Evolutionary conservation across 2,888 invertebrate species (phyloP).

Genomic region (Cantharis lateralis): DNA sequence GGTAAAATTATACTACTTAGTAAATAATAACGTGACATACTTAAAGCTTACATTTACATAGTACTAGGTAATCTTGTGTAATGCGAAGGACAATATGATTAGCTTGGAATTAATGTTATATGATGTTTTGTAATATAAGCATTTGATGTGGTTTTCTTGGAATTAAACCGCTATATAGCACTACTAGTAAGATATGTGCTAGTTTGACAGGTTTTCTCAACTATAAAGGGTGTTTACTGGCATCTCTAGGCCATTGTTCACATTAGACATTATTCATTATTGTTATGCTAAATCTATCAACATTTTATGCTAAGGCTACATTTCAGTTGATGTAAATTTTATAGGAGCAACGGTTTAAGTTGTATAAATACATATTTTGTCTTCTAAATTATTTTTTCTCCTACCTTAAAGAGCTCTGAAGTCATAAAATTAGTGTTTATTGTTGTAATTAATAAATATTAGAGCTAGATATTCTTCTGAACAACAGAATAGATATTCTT

Average conservation of each 20-base stretch:
- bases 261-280: slow-evolving; percentile 26
- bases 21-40: slow-evolving; percentile 13
- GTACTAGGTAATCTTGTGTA: slow-evolving; percentile 20
- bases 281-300: slow-evolving; percentile 19
- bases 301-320: not conserved
- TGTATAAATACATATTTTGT: too few relatives aligned
- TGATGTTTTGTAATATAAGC: slow-evolving; percentile 28
- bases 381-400: too few relatives aligned
- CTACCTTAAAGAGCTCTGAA: too few relatives aligned
- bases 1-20: slow-evolving; percentile 14
- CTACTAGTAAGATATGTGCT: slow-evolving; percentile 15
- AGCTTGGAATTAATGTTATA: slow-evolving; percentile 30
- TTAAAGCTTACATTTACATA: slow-evolving; percentile 16
- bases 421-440: too few relatives aligned
- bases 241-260: slow-evolving; percentile 24
- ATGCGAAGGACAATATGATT: slow-evolving; percentile 28
- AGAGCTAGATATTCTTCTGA: too few relatives aligned
- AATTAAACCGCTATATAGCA: slow-evolving; percentile 22
- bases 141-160: slow-evolving; percentile 25
- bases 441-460: too few relatives aligned
- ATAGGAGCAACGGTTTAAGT: too few relatives aligned
- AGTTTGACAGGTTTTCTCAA: slow-evolving; percentile 24
- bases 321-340: too few relatives aligned
- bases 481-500: too few relatives aligned
- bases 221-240: slow-evolving; percentile 24